Evolutionary conservation across 1,140 invertebrate genomes (phyloP), one percentile per base, ranked within the genome.

Genomic region (Tetranychus cinnabarinus): DNA sequence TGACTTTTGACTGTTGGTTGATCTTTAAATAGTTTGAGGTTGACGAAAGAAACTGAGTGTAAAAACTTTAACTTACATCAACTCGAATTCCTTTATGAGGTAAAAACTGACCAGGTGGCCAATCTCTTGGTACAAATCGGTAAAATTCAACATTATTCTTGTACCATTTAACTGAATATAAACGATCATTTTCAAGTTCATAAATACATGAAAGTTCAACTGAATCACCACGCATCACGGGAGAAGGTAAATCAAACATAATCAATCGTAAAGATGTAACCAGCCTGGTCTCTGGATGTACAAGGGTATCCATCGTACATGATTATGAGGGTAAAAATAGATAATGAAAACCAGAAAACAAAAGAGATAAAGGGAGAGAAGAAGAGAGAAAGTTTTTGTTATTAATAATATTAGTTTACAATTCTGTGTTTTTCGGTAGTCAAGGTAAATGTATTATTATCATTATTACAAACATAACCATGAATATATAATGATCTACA

Each of bases 171-270:
- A 62, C 33, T 3, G 67, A 68, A 57, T 68, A 68, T 12, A 68
- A 63, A 55, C 63, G 61, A 45, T 68, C 67, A 46, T 62, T 61
- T 60, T 67, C 64, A 42, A 68, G 34, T 42, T 68, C 67, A 58
- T 68, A 68, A 47, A 61, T 66, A 60, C 67, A 68, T 35, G 62
- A 68, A 46, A 68, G 42, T 64, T 67, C 67, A 13, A 68, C 66
- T 33, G 65, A 67, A 58, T 68, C 67, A 35, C 67, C 67, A 13
- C 63, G 50, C 42, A 63, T 68, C 47, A 62, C 62, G 4, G 65
- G 65, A 33, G 64, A 65, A 10, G 67, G 67, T 57, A 67, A 62
- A 58, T 67, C 67, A 46, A 67, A 56, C 67, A 67, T 67, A 3
- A 66, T 64, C 33, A 56, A 56, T 15, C 55, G 55, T 31, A 56